Percentiles rank a stretch among this genome's conserved stretches.
phyloP scores from a whole-genome alignment of 1,140 invertebrate species.

The Drosophila asahinai region DNA sequence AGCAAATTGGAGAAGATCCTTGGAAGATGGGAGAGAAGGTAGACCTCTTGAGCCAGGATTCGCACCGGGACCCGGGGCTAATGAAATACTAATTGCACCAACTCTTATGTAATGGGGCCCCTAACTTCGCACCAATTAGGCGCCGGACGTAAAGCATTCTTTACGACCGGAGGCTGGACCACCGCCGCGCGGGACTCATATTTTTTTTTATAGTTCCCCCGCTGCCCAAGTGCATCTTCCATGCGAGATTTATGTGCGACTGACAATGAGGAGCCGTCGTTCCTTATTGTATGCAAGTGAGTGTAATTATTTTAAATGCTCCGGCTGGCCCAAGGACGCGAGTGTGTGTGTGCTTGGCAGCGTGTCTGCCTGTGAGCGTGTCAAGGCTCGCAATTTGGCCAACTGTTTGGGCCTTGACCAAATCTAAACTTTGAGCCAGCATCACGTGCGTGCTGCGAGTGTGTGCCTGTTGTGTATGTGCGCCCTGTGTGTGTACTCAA shows the following conservation, averaged over 20 bases:
- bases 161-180: slow-evolving; percentile 37
- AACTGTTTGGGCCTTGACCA: slow-evolving; percentile 66
- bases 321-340: slow-evolving; percentile 18
- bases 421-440: slow-evolving; percentile 49
- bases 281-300: slow-evolving; percentile 28
- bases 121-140: slow-evolving; percentile 65
- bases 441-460: slow-evolving; percentile 45
- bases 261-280: slow-evolving; percentile 24
- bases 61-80: slow-evolving; percentile 27
- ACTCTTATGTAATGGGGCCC: slow-evolving; percentile 67
- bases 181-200: slow-evolving; percentile 26
- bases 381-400: slow-evolving; percentile 61
- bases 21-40: not conserved
- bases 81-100: slow-evolving; percentile 73
- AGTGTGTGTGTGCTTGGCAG: slow-evolving; percentile 11
- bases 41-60: slow-evolving; percentile 4
- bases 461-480: not conserved
- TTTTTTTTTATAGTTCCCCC: slow-evolving; percentile 10
- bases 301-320: slow-evolving; percentile 74
- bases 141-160: slow-evolving; percentile 57
- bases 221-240: slow-evolving; percentile 47
- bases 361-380: slow-evolving; percentile 23
- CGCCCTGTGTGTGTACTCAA: slow-evolving; percentile 19
- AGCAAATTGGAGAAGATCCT: slow-evolving; percentile 30
- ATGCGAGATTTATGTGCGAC: slow-evolving; percentile 53